Percentiles rank a stretch among this genome's conserved stretches.
phyloP scores from a whole-genome alignment of 2,888 invertebrate species.

The Brachyptera risi region DNA sequence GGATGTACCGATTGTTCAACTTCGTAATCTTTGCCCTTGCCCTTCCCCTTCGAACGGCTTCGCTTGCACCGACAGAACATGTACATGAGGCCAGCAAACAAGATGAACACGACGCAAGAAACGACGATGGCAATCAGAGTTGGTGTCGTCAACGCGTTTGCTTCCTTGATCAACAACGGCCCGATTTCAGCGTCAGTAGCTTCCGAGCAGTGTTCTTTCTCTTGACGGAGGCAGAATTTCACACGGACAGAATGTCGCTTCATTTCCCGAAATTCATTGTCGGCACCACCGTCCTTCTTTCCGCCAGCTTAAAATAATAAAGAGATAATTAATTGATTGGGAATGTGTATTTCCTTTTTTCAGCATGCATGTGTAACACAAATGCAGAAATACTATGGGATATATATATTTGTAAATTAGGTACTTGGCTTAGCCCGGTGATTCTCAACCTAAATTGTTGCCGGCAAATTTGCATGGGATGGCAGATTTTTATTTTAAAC shows the following conservation, averaged over 20 bases:
- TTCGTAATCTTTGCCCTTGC: constrained; percentile 81
- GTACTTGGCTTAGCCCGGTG: too few relatives aligned
- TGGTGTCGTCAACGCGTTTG: constrained; percentile 70
- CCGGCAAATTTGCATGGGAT: too few relatives aligned
- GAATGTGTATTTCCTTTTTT: too few relatives aligned
- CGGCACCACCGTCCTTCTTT: background rate
- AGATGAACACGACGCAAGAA: constrained; percentile 72
- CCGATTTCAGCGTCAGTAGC: constrained; percentile 81
- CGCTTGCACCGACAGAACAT: constrained; percentile 84
- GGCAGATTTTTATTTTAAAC: too few relatives aligned
- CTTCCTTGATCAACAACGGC: constrained; percentile 73
- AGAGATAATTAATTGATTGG: too few relatives aligned
- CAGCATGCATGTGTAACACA: too few relatives aligned
- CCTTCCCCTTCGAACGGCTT: constrained; percentile 75
- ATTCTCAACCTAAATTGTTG: too few relatives aligned
- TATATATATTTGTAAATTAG: too few relatives aligned
- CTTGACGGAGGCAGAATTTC: constrained; percentile 75
- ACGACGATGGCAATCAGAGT: constrained; percentile 75
- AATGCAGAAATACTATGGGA: too few relatives aligned
- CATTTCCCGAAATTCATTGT: background rate
- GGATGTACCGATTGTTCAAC: constrained; percentile 80
- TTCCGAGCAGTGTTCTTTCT: constrained; percentile 78
- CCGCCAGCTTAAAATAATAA: too few relatives aligned
- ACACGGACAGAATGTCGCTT: constrained; percentile 56
- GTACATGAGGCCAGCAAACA: constrained; percentile 69